These are phyloP conservation scores for Huso huso DNA, from an alignment of 2,797 vertebrate genomes.

Conservation along the genomic window DNA sequence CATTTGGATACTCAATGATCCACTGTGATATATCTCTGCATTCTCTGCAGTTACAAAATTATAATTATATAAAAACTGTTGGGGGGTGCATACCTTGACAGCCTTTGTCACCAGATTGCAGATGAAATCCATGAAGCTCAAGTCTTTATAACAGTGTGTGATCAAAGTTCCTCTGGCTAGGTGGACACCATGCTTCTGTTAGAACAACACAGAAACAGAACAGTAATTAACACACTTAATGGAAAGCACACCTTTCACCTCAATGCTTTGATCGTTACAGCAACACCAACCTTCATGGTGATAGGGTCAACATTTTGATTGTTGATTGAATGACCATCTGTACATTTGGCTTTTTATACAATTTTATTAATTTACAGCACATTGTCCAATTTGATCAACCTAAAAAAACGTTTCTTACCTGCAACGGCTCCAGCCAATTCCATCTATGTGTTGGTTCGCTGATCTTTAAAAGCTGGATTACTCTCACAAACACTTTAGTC, in stretches of 20 bases:
- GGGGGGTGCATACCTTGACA: slow-evolving; percentile 64
- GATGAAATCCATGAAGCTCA: slow-evolving; percentile 93
- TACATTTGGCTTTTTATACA: too few relatives aligned
- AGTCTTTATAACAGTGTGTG: slow-evolving; percentile 85
- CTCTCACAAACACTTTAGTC: slow-evolving; percentile 83
- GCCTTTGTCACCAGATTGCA: slow-evolving; percentile 77
- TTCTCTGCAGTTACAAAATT: too few relatives aligned
- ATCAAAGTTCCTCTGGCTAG: slow-evolving; percentile 77
- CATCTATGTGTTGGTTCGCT: slow-evolving; percentile 71
- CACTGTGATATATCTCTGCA: too few relatives aligned
- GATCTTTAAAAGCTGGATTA: slow-evolving; percentile 81
- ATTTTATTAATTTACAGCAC: too few relatives aligned
- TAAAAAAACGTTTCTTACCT: slow-evolving; percentile 51
- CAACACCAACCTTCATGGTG: too few relatives aligned
- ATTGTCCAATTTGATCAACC: too few relatives aligned
- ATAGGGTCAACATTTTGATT: too few relatives aligned
- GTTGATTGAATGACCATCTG: too few relatives aligned
- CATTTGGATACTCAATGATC: too few relatives aligned
- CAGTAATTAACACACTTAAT: not conserved
- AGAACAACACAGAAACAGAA: not conserved
- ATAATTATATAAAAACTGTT: too few relatives aligned
- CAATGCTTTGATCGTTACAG: too few relatives aligned
- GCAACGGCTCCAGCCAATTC: slow-evolving; percentile 82
- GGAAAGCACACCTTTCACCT: not conserved
- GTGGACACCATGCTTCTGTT: slow-evolving; percentile 82